Evolutionary conservation across 2,888 invertebrate species (phyloP), one percentile per base, ranked within the genome.

Genomic region (Amphipoea lucens): DNA sequence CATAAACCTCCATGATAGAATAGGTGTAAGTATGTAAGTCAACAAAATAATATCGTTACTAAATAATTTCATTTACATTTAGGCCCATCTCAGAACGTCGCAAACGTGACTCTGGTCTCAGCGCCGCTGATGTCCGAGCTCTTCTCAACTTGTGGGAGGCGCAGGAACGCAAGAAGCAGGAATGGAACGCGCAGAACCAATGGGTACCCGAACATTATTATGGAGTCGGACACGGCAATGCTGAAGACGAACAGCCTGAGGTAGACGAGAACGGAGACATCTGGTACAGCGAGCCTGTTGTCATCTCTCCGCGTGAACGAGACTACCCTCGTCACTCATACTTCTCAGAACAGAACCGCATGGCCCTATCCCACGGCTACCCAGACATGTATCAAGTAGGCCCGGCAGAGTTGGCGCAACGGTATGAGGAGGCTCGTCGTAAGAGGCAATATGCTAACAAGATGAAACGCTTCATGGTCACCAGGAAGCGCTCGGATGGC

Each of bases 391-490:
- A 96, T 81, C 96, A 95, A 88, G 94, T 96, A 20, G 96, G 95
- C 77, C 96, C 96, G 0, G 93, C 94, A 75, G 96, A 96, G 89
- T 89, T 96, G 20, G 95, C 96, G 11, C 97, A 96, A 83, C 92
- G 96, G 78, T 96, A 96, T 76, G 96, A 96, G 85, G 97, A 97
- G 84, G 96, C 94, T 60, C 97, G 97, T 70, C 97, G 96, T 87
- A 97, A 97, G 90, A 93, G 96, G 87, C 95, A 96, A 84, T 97
- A 97, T 86, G 95, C 95, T 12, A 96, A 96, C 89, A 96, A 96
- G 88, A 92, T 96, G 92, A 97, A 98, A 92, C 96, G 97, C 63
- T 98, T 97, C 91, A 97, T 97, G 97, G 97, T 97, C 0, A 97
- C 97, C 42, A 96, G 97, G 90, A 97, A 97, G 92, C 96, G 96